Evolutionary conservation across 2,888 invertebrate species (phyloP).

Genomic region (Synanthedon tipuliformis): DNA sequence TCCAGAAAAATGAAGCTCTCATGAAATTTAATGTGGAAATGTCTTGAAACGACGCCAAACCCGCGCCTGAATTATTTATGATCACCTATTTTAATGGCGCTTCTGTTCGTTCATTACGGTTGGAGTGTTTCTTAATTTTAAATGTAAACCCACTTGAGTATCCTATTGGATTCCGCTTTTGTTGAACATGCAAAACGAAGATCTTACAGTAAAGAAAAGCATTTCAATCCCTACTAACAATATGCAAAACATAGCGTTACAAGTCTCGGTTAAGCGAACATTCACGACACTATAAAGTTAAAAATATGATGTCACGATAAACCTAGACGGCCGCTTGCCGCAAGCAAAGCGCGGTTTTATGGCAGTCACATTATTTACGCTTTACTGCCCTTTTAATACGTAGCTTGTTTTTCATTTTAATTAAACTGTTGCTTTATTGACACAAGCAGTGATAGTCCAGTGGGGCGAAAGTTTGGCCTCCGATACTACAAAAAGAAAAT

Average conservation of each 20-base stretch:
- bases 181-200: not conserved
- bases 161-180: conserved; percentile 9
- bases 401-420: not conserved
- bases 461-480: too few relatives aligned
- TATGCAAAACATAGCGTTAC: not conserved
- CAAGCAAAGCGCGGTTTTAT: not conserved
- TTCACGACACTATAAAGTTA: not conserved
- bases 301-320: not conserved
- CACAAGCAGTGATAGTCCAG: not conserved
- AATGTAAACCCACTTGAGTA: conserved; percentile 35
- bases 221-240: not conserved
- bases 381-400: not conserved
- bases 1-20: conserved; percentile 64
- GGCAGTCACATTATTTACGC: not conserved
- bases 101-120: conserved; percentile 57
- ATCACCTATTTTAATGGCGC: conserved; percentile 63
- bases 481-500: too few relatives aligned
- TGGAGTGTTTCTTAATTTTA: conserved; percentile 60
- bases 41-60: conserved; percentile 68
- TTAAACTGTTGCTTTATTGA: not conserved
- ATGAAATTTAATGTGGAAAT: conserved; percentile 69
- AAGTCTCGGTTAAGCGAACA: not conserved
- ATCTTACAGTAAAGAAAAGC: not conserved
- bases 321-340: not conserved
- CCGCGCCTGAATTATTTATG: conserved; percentile 65